Percentiles rank a stretch among this genome's conserved stretches.
Conservation (phyloP, 2,888 invertebrate genomes). For the Romanomermis culicivorax region DNA sequence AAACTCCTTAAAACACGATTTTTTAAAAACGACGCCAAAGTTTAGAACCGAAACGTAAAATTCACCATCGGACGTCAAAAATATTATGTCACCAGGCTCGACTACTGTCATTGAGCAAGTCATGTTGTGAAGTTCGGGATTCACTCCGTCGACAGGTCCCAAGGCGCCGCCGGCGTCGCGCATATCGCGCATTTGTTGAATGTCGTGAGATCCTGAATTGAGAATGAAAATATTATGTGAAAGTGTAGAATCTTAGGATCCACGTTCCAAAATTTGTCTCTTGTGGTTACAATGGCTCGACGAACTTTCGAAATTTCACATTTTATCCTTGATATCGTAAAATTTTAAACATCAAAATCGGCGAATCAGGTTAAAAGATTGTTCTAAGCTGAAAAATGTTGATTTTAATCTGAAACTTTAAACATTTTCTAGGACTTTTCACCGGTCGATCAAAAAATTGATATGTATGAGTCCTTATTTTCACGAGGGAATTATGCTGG, state of each 20-base stretch:
- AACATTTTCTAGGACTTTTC: too few relatives aligned
- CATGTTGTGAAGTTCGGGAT: constrained; percentile 63
- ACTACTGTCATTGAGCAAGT: constrained; percentile 41
- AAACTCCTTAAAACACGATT: constrained; percentile 57
- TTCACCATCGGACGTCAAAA: constrained; percentile 70
- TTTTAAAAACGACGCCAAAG: too few relatives aligned
- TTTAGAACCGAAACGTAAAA: too few relatives aligned
- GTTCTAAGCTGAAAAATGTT: too few relatives aligned
- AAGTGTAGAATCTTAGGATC: not conserved
- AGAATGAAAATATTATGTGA: constrained; percentile 17
- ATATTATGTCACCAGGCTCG: constrained; percentile 50
- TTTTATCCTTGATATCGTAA: too few relatives aligned
- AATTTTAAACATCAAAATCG: too few relatives aligned
- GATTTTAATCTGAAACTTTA: too few relatives aligned
- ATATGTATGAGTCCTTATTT: too few relatives aligned
- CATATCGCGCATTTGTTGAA: constrained; percentile 60
- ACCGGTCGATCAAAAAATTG: too few relatives aligned
- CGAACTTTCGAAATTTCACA: too few relatives aligned
- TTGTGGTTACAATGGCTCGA: not conserved
- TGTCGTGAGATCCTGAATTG: constrained; percentile 50
- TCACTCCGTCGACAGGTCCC: constrained; percentile 60
- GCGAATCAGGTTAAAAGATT: too few relatives aligned
- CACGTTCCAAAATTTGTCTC: not conserved
- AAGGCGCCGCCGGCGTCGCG: constrained; percentile 65
- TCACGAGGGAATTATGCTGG: too few relatives aligned